These are phyloP conservation scores for Bos indicus DNA, from an alignment of 2,113 vertebrate genomes.

Conservation along the genomic window DNA sequence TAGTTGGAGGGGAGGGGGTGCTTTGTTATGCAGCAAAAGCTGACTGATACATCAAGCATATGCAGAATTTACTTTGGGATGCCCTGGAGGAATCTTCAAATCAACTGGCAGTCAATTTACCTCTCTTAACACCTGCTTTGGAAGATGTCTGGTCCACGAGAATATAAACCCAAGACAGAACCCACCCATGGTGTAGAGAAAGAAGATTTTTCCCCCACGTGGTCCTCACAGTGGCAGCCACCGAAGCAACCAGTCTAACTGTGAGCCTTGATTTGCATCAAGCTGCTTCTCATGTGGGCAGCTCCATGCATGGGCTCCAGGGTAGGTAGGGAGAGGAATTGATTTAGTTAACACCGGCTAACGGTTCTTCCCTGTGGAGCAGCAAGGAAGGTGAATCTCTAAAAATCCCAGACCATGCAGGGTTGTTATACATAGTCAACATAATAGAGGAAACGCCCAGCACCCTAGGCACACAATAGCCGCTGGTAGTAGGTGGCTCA, in stretches of 20 bases:
- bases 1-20: not conserved
- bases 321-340: not conserved
- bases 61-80: not conserved
- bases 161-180: not conserved
- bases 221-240: not conserved
- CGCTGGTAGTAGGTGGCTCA: not conserved
- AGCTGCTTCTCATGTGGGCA: not conserved
- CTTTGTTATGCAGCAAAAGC: not conserved
- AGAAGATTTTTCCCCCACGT: not conserved
- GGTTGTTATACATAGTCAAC: not conserved
- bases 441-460: not conserved
- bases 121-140: not conserved
- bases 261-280: not conserved
- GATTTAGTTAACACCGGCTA: not conserved
- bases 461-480: rapidly evolving
- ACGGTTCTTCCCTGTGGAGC: not conserved
- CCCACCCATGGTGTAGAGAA: not conserved
- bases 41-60: not conserved
- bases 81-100: not conserved
- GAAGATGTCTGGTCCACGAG: not conserved
- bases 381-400: not conserved
- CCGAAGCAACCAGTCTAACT: not conserved
- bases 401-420: not conserved
- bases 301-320: not conserved
- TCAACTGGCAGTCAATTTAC: not conserved